Conservation (phyloP, 2,888 invertebrate species). For the Caenorhabditis virilis region DNA sequence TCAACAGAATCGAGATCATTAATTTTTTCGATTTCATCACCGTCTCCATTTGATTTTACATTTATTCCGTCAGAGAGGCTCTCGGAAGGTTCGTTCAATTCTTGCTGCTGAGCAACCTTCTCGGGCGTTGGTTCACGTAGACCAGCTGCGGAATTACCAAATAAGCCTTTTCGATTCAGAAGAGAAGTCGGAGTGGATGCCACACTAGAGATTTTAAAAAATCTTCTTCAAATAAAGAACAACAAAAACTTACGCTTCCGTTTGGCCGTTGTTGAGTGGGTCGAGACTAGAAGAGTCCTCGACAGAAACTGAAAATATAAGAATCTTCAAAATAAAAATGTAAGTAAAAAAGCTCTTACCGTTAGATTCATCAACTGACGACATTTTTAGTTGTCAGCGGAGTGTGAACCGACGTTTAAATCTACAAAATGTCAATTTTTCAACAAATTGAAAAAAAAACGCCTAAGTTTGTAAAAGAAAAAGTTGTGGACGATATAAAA, state of each 20-base stretch:
- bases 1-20: neutral
- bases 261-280: neutral
- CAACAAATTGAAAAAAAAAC: too few species aligned
- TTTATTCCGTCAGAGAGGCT: too few species aligned
- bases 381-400: neutral
- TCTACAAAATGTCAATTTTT: too few species aligned
- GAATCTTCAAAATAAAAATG: constrained; percentile 3
- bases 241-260: too few species aligned
- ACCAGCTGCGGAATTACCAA: constrained; percentile 28
- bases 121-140: neutral
- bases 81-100: too few species aligned
- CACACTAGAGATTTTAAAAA: neutral
- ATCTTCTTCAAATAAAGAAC: neutral
- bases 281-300: neutral
- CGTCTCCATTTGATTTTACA: neutral
- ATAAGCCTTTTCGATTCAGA: constrained; percentile 16
- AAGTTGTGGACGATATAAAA: too few species aligned
- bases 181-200: neutral
- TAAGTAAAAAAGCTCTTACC: neutral
- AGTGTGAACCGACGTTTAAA: too few species aligned
- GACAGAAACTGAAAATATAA: neutral
- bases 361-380: neutral
- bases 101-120: too few species aligned
- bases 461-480: too few species aligned
- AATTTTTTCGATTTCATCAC: neutral